phyloP scores from a whole-genome alignment of 1,140 invertebrate genomes.

The Bombus balteatus region DNA sequence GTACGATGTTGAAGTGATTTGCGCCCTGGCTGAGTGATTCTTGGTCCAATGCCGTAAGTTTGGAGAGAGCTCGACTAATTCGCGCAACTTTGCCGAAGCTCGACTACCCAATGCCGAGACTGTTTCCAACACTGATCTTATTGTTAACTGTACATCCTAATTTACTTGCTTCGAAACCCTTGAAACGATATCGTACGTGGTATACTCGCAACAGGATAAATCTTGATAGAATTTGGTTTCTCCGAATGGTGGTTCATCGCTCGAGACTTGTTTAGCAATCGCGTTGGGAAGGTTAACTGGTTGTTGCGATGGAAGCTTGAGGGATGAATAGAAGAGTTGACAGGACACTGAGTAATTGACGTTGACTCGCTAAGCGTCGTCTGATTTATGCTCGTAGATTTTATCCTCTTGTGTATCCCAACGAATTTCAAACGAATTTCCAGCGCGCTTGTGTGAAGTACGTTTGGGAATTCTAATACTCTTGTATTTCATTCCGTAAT shows the following conservation, averaged over 20 bases:
- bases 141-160: slow-evolving; percentile 1
- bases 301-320: background rate
- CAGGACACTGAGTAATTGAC: slow-evolving; percentile 16
- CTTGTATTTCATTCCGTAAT: background rate
- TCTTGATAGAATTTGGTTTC: background rate
- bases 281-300: no score
- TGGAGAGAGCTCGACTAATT: background rate
- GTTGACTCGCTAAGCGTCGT: background rate
- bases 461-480: background rate
- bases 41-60: slow-evolving; percentile 5
- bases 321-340: slow-evolving; percentile 21
- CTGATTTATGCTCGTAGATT: background rate
- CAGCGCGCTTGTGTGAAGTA: background rate
- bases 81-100: background rate
- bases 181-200: background rate
- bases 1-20: slow-evolving; percentile 6
- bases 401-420: background rate
- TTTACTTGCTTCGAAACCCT: background rate
- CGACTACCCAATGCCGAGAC: background rate
- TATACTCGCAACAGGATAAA: background rate
- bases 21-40: background rate
- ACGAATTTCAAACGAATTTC: background rate
- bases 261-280: background rate
- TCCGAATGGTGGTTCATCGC: background rate
- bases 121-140: background rate